phyloP scores from a whole-genome alignment of 2,113 vertebrate species.

The Rhinogobius similis region DNA sequence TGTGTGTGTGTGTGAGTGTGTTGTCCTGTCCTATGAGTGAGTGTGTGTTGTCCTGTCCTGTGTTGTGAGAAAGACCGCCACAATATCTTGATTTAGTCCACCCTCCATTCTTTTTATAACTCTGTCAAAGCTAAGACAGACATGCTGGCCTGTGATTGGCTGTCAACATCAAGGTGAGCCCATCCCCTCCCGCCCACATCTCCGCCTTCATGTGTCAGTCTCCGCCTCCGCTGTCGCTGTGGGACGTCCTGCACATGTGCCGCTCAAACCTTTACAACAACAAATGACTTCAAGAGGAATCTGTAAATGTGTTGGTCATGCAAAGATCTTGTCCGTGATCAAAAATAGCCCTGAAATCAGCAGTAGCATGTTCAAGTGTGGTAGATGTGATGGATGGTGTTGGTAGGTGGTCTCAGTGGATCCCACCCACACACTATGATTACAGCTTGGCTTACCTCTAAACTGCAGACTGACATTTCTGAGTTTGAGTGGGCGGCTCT shows the following conservation, averaged over 20 bases:
- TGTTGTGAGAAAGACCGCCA: no score
- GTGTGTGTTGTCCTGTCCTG: no score
- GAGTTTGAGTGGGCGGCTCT: constrained; percentile 5
- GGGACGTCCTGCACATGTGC: background rate
- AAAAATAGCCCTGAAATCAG: background rate
- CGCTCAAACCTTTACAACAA: background rate
- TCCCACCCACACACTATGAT: background rate
- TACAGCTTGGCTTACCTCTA: constrained; percentile 10
- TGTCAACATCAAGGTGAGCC: constrained; percentile 48
- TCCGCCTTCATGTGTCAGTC: constrained; percentile 17
- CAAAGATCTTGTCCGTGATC: background rate
- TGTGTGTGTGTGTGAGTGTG: no score
- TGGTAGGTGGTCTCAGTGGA: constrained; percentile 2
- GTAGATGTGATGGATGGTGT: background rate
- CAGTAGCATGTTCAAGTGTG: background rate
- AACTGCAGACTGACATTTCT: constrained; percentile 10
- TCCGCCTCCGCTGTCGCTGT: background rate
- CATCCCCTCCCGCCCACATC: constrained; percentile 21
- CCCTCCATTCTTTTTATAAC: constrained; percentile 7
- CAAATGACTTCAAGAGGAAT: background rate
- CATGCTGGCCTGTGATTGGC: constrained; percentile 35
- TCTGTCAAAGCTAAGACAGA: constrained; percentile 16
- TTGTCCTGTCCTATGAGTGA: no score
- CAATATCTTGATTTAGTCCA: background rate
- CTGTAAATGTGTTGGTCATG: background rate